These are phyloP conservation scores for Corythornis vintsioides DNA, from an alignment of 2,113 vertebrate species.

Conservation along the genomic window DNA sequence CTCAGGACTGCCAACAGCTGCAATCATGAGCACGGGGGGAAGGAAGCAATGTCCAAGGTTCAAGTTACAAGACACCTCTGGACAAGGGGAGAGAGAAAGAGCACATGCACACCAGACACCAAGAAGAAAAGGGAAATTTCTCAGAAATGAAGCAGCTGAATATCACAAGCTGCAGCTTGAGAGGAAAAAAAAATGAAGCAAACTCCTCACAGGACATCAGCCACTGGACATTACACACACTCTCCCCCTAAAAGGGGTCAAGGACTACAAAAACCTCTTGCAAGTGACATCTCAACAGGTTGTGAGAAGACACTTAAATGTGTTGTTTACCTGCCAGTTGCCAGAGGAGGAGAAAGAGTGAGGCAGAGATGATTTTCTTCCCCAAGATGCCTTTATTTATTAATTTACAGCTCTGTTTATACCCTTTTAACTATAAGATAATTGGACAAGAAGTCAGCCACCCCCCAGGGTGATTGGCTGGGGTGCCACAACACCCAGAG, in stretches of 20 bases:
- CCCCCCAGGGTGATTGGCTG: no score
- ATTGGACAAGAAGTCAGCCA: no score
- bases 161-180: background rate
- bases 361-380: no score
- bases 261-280: background rate
- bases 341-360: no score
- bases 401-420: no score
- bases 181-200: background rate
- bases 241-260: fast-evolving
- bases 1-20: constrained; percentile 4
- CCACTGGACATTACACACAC: background rate
- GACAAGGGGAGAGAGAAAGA: background rate
- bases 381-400: no score
- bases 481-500: no score
- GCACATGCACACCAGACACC: background rate
- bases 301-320: background rate
- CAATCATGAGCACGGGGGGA: background rate
- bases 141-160: background rate
- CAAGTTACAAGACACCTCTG: background rate
- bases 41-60: background rate
- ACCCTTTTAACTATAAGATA: no score
- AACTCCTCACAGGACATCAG: background rate
- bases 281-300: background rate
- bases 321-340: no score
- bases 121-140: background rate